A percentile compares a stretch with the other conserved stretches of the same genome.
Evolutionary conservation across 2,113 vertebrate genomes (phyloP).

Genomic region (Cyrtonyx montezumae): DNA sequence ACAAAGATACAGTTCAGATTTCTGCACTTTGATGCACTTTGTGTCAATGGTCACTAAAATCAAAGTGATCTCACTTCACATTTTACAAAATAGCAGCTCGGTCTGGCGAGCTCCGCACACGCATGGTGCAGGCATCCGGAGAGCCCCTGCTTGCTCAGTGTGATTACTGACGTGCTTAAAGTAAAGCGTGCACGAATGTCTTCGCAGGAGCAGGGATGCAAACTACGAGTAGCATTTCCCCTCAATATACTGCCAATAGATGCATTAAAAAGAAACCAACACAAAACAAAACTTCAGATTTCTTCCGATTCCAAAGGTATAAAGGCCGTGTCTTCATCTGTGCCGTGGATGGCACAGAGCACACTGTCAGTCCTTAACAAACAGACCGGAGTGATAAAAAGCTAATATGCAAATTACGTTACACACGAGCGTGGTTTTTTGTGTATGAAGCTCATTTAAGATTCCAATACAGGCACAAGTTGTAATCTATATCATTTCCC

Average conservation of each 20-base stretch:
- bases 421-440: not conserved
- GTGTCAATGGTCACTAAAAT: not conserved
- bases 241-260: not conserved
- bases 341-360: not conserved
- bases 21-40: not conserved
- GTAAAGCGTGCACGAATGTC: not conserved
- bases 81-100: not conserved
- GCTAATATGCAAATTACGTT: slow-evolving; percentile 15
- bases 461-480: not conserved
- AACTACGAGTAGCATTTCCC: not conserved
- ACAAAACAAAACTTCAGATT: not conserved
- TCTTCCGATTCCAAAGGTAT: not conserved
- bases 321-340: not conserved
- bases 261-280: not conserved
- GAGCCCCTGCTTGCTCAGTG: not conserved
- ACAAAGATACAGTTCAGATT: not conserved
- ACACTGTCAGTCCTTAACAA: not conserved
- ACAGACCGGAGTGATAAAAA: not conserved
- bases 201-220: not conserved
- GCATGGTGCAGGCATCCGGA: not conserved
- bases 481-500: not conserved
- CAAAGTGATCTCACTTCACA: not conserved
- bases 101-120: not conserved
- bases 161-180: not conserved
- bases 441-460: not conserved